Base-by-base conservation (phyloP, 1,140 invertebrate genomes). In the Plutomurus gul region DNA sequence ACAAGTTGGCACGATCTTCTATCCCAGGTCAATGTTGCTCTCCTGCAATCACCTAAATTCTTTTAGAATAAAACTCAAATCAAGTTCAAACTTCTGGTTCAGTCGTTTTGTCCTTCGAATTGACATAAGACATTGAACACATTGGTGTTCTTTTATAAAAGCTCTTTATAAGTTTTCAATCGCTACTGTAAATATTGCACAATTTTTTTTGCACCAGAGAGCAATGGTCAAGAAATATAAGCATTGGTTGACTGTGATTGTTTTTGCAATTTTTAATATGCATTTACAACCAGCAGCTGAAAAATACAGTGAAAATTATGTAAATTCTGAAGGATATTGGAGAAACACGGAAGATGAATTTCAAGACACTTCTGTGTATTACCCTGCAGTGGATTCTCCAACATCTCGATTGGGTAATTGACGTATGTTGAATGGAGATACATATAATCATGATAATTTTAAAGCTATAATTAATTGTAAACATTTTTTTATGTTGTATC, bases 221-320 rank as follows among this genome's bases (percentile, higher is more conserved):
- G n/a, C n/a, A n/a, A n/a, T n/a, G n/a, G n/a, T n/a, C n/a, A n/a
- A n/a, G n/a, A n/a, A n/a, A n/a, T n/a, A n/a, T n/a, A n/a, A n/a
- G n/a, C n/a, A n/a, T n/a, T n/a, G n/a, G n/a, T n/a, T n/a, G n/a
- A n/a, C n/a, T n/a, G n/a, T n/a, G n/a, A n/a, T n/a, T n/a, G n/a
- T n/a, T n/a, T n/a, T n/a, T n/a, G 56, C 56, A 5, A 33, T 65
- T 7, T 16, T 65, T 13, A 33, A n/a, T 36, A 13, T 65, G 16
- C 18, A 30, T 18, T n/a, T 65, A 18, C 25, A 33, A 13, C 36
- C 27, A n/a, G 30, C 27, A 6, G 56, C 56, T 7, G 25, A 65
- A 65, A 65, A 65, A 65, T 65, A 65, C 27, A 65, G 56, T 65
- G 76, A 78, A 39, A 73, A 72, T 40, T 22, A 11, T n/a, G 51